phyloP scores from a whole-genome alignment of 2,797 vertebrate species.

The Coccyzus lansbergi region DNA sequence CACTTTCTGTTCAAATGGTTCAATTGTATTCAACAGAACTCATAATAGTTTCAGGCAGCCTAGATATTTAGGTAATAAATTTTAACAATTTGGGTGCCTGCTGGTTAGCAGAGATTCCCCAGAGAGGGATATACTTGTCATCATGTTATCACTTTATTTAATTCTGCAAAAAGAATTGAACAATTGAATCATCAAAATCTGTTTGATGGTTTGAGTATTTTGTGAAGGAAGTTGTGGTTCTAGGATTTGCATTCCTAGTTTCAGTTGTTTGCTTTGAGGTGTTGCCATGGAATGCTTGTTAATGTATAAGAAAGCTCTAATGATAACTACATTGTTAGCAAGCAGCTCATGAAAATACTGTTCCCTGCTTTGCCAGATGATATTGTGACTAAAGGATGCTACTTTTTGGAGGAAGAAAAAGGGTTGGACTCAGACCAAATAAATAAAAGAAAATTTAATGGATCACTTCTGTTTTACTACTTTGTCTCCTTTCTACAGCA shows the following conservation, averaged over 20 bases:
- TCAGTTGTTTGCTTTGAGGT: not conserved
- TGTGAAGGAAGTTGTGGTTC: not conserved
- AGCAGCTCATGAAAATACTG: not conserved
- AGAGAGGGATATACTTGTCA: not conserved
- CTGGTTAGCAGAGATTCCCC: not conserved
- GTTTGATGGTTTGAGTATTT: not conserved
- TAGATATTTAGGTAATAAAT: not conserved
- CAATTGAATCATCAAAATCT: not conserved
- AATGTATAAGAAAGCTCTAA: not conserved
- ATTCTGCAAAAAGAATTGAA: not conserved
- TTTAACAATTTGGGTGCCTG: not conserved
- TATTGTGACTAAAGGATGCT: not conserved
- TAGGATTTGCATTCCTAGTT: not conserved
- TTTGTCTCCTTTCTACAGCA: not conserved
- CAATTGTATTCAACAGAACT: not conserved
- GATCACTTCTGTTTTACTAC: not conserved
- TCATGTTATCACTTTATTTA: not conserved
- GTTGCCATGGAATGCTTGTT: not conserved
- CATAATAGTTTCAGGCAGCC: not conserved
- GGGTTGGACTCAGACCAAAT: not conserved
- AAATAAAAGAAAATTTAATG: not conserved
- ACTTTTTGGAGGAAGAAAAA: not conserved
- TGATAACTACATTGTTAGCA: not conserved
- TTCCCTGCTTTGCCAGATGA: not conserved
- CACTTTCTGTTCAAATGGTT: not conserved